Conservation (phyloP, 1,140 invertebrate genomes). For the Apolygus lucorum region DNA sequence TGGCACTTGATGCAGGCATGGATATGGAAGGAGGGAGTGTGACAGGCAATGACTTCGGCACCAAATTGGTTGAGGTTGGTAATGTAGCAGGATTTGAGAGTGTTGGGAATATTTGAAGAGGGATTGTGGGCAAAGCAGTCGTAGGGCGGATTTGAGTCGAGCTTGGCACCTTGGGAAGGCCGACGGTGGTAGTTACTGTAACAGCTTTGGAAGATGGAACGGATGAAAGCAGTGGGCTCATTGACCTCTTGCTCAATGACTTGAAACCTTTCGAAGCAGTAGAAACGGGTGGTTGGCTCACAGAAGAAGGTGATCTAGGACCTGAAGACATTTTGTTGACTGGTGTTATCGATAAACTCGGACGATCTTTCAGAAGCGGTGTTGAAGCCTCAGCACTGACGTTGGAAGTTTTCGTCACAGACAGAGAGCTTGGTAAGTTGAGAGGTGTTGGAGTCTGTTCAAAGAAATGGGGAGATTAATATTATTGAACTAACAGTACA, state of each 20-base stretch:
- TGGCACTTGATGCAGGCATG: background rate
- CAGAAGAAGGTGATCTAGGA: background rate
- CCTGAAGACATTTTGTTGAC: conserved; percentile 1
- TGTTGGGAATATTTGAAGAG: background rate
- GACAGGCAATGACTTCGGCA: background rate
- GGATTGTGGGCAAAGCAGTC: background rate
- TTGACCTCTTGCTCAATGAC: background rate
- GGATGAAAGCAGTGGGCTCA: background rate
- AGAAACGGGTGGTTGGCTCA: background rate
- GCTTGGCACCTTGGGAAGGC: background rate
- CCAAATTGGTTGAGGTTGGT: background rate
- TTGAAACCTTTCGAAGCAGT: background rate
- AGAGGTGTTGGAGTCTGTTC: background rate
- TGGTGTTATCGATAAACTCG: conserved; percentile 25
- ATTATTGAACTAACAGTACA: too few species aligned
- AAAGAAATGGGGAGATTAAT: too few species aligned
- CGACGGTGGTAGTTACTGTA: background rate
- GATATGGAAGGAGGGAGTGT: background rate
- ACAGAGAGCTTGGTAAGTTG: background rate
- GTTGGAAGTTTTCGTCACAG: background rate
- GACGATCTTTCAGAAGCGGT: conserved; percentile 19
- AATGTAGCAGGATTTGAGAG: background rate
- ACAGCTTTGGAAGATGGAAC: background rate
- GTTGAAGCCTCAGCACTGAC: background rate
- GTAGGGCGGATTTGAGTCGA: background rate